These are phyloP conservation scores for Drosophila ogumai DNA, from an alignment of 1,140 invertebrate genomes.

Conservation along the genomic window DNA sequence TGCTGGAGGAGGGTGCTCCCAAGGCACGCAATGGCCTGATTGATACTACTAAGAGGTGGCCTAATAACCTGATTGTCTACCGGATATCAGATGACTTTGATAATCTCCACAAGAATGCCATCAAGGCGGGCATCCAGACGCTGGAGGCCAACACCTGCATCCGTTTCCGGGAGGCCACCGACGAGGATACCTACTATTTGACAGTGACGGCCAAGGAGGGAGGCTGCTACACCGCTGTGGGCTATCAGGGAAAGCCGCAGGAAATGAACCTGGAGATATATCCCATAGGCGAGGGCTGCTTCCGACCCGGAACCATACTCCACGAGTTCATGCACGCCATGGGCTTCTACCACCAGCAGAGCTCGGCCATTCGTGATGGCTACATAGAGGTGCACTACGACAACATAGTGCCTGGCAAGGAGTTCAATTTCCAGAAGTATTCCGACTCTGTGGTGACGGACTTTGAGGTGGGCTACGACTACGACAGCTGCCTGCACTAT, in stretches of 20 bases:
- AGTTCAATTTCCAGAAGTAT: constrained; percentile 87
- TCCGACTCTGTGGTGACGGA: constrained; percentile 80
- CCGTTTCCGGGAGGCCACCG: constrained; percentile 55
- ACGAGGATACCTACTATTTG: constrained; percentile 61
- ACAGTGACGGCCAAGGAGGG: constrained; percentile 52
- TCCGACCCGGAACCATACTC: constrained; percentile 87
- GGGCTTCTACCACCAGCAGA: constrained; percentile 88
- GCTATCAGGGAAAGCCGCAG: constrained; percentile 86
- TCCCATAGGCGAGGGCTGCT: constrained; percentile 85
- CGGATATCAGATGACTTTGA: constrained; percentile 86
- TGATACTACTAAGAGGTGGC: constrained; percentile 87
- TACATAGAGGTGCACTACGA: constrained; percentile 86
- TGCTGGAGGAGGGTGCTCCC: constrained; percentile 30
- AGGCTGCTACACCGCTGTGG: constrained; percentile 87
- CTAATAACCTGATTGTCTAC: constrained; percentile 87
- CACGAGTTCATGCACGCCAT: constrained; percentile 89
- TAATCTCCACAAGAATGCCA: constrained; percentile 51
- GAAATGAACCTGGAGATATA: constrained; percentile 85
- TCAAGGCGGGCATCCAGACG: constrained; percentile 58
- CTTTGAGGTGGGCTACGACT: constrained; percentile 88
- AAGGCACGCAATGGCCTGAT: constrained; percentile 86
- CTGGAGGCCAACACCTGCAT: constrained; percentile 64
- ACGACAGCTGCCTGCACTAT: constrained; percentile 92
- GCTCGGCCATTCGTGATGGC: constrained; percentile 87
- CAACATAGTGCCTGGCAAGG: constrained; percentile 86